phyloP scores from a whole-genome alignment of 2,888 invertebrate species.

The Biston betularia region DNA sequence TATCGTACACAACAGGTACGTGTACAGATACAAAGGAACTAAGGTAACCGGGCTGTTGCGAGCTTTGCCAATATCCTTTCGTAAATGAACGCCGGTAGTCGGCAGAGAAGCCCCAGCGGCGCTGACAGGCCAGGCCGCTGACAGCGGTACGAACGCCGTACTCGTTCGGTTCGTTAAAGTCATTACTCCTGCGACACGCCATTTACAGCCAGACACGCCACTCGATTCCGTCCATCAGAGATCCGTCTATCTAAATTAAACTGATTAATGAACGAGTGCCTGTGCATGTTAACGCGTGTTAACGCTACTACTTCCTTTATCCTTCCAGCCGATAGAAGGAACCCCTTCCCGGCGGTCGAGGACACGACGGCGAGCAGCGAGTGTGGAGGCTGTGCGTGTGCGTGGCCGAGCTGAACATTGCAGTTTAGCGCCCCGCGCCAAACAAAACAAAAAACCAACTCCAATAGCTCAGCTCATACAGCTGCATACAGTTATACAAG shows the following conservation, averaged over 20 bases:
- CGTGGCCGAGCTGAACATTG: too few relatives aligned
- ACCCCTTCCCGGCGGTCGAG: too few relatives aligned
- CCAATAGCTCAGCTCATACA: too few relatives aligned
- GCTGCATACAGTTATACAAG: too few relatives aligned
- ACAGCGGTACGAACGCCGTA: not conserved
- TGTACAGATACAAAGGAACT: constrained; percentile 14
- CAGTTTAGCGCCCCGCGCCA: too few relatives aligned
- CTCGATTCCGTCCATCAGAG: not conserved
- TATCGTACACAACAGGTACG: constrained; percentile 20
- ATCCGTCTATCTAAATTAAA: not conserved
- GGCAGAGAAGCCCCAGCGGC: not conserved
- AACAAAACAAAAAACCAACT: too few relatives aligned
- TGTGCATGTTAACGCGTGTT: too few relatives aligned
- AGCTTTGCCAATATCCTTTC: not conserved
- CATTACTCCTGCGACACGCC: constrained; percentile 2
- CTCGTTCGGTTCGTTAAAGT: not conserved
- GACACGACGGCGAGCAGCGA: too few relatives aligned
- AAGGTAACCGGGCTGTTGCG: constrained; percentile 7
- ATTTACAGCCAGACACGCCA: constrained; percentile 6
- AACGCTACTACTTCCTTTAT: too few relatives aligned
- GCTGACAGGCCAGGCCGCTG: not conserved
- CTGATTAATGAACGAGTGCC: too few relatives aligned
- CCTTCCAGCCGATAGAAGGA: too few relatives aligned
- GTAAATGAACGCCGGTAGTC: not conserved
- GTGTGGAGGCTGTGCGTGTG: too few relatives aligned